Base-by-base conservation (phyloP, 2,113 vertebrate species). In the Coptodon rendalli region DNA sequence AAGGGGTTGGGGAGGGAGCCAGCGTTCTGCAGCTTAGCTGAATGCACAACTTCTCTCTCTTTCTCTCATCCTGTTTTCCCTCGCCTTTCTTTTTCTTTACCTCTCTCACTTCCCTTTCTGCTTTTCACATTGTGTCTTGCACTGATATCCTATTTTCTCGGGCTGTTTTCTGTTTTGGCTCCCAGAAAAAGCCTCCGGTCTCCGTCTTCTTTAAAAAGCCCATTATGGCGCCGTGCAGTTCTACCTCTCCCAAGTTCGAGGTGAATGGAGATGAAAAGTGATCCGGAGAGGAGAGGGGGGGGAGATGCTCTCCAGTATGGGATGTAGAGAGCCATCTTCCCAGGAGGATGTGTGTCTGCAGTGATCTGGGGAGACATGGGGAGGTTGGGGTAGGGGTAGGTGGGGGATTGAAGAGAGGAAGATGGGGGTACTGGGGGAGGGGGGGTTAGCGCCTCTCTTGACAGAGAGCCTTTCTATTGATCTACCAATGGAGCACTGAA, bases 21-120 rank as follows among this genome's bases (percentile, higher is more conserved):
- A 89, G 84, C 80, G 63, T 89, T 93, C 90, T 92, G 89, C 91
- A 92, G 93, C 92, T 93, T 89, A 90, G 93, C 92, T 94, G 91
- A 95, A 96, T 95, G 95, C 91, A 94, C 90, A 94, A 95, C 93
- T 95, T 95, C 93, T 92, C 89, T 82, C 89, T 93, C 92, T 91
- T 86, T 38, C 90, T 81, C 89, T 91, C 90, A 85, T 83, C 48
- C 71, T 76, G 36, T 89, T 82, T 92, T 45, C 87, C 63, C 57
- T 17, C 48, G 8, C 14, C 40, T 17, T 66, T 43, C 38, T 40
- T 73, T 73, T 73, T 73, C 38, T 73, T 73, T 10, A 73, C 68
- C 38, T 34, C 63, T 12, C 63, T 59, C 63, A 22, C 79, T 63
- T 82, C 81, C 81, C 34, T 76, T 83, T 84, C 73, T 87, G 90